Percentiles rank a stretch among this genome's conserved stretches.
Conservation (phyloP, 2,797 vertebrate genomes). For the Limosa lapponica region DNA sequence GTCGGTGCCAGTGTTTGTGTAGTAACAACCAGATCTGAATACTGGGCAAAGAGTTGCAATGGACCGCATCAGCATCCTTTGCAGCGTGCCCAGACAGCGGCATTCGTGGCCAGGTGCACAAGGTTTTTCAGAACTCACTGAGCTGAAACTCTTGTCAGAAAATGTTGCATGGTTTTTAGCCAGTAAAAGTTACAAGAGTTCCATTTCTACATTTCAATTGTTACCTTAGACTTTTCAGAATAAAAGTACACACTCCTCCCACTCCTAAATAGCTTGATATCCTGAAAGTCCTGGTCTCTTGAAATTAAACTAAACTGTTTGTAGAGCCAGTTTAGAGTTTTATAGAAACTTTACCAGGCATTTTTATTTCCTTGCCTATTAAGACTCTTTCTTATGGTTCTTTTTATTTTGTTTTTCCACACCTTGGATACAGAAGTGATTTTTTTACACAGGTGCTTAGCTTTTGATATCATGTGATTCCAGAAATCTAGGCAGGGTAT, state of each 20-base stretch:
- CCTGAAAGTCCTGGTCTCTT: conserved; percentile 37
- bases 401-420: background rate
- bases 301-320: conserved; percentile 54
- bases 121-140: background rate
- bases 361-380: conserved; percentile 26
- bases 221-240: conserved; percentile 8
- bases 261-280: background rate
- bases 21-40: background rate
- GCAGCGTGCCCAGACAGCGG: background rate
- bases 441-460: conserved; percentile 64
- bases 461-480: conserved; percentile 57
- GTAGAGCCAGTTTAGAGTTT: conserved; percentile 57
- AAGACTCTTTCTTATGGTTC: background rate
- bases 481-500: conserved; percentile 50
- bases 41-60: background rate
- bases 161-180: background rate
- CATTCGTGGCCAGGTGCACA: background rate
- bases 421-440: conserved; percentile 14
- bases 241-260: background rate
- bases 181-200: background rate
- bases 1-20: background rate
- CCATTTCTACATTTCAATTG: conserved; percentile 51
- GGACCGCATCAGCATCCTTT: background rate
- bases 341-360: conserved; percentile 38
- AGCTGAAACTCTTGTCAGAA: conserved; percentile 19